Evolutionary conservation across 2,113 vertebrate species (phyloP), one percentile per base, ranked within the genome.

Genomic region (Phasianus colchicus): DNA sequence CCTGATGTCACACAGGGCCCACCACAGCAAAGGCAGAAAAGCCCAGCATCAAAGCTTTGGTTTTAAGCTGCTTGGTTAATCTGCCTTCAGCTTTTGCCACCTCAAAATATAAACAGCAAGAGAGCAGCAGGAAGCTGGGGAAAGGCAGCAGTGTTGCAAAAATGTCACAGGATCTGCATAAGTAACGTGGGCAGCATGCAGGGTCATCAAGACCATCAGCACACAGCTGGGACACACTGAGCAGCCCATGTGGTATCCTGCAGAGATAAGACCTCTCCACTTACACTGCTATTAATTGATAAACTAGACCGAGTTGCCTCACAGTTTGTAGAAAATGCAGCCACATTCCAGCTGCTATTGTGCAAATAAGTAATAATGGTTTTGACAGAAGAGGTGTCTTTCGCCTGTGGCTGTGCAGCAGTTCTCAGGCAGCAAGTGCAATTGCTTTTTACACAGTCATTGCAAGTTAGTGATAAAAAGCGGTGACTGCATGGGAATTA

Each of bases 361-460:
- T 77, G 65, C 90, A 96, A 90, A 93, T 64, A 91, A 93, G 71
- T 86, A 86, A 95, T 86, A 93, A 71, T 82, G 80, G 84, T 11
- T 54, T 77, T 90, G 82, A 77, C 10, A 57, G 64, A 75, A 64
- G 50, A 77, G 84, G 65, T 72, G 93, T 90, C 91, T 57, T 88
- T 96, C 93, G 73, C 34, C 54, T 43, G 50, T 34, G 45, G 34
- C n/a, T 1, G 0, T 16, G 27, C 54, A 57, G 57, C 2, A 70
- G 45, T 29, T 7, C 79, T 78, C 87, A 42, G 38, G 60, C 69
- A 95, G 69, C 61, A 88, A 73, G 54, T 76, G 52, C 77, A 88
- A 42, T n/a, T 87, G 75, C 1, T 4, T 83, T 87, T 90, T 96
- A 65, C 13, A 21, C 92, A 94, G 86, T 87, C 60, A 78, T 67